phyloP scores from a whole-genome alignment of 2,113 vertebrate genomes.

The Baryphthengus martii region DNA sequence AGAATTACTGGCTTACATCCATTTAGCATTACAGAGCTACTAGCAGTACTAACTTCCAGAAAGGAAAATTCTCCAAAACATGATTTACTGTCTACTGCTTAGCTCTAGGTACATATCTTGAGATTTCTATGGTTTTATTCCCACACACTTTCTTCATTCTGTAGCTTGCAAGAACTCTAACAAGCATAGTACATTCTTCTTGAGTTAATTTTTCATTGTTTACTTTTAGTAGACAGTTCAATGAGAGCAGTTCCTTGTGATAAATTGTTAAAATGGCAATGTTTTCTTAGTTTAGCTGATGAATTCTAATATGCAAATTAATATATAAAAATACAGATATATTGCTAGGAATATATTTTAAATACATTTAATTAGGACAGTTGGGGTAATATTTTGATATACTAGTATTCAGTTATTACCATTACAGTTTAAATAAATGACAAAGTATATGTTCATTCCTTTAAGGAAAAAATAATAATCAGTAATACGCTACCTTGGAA shows the following conservation, averaged over 20 bases:
- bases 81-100: not conserved
- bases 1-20: not conserved
- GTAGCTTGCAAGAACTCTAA: not conserved
- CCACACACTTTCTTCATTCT: not conserved
- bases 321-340: not conserved
- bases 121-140: not conserved
- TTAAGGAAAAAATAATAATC: no score
- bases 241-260: not conserved
- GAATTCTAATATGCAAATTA: not conserved
- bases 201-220: not conserved
- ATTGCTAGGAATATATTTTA: not conserved
- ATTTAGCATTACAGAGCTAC: not conserved
- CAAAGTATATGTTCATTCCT: no score
- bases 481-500: no score
- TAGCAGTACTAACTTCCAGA: not conserved
- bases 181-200: not conserved
- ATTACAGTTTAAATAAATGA: not conserved
- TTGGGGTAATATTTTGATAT: not conserved
- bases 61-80: not conserved
- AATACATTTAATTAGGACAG: not conserved
- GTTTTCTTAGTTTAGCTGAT: not conserved
- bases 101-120: not conserved
- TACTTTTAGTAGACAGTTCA: not conserved
- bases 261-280: not conserved
- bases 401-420: not conserved